These are phyloP conservation scores for Empidonax traillii DNA, from an alignment of 2,113 vertebrate genomes.

Conservation along the genomic window DNA sequence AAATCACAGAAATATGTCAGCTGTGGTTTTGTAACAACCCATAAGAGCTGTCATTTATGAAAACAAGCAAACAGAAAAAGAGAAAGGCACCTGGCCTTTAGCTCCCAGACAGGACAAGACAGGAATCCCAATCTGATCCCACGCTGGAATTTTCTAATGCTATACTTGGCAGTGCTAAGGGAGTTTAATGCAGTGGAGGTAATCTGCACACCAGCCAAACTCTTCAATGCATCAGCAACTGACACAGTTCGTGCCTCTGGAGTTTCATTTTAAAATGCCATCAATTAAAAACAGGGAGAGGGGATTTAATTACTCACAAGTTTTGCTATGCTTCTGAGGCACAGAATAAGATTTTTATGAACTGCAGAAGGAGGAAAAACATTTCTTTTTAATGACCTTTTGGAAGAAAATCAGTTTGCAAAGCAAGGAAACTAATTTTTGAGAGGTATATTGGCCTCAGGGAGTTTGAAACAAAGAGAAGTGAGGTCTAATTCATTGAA, in stretches of 20 bases:
- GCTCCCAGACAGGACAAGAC: neutral
- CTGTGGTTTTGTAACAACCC: neutral
- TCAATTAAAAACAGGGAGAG: slow-evolving; percentile 21
- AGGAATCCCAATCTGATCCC: neutral
- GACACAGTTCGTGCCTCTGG: slow-evolving; percentile 34
- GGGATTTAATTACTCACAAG: slow-evolving; percentile 42
- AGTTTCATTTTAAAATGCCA: slow-evolving; percentile 57
- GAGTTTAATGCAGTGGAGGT: slow-evolving; percentile 57
- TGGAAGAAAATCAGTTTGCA: slow-evolving; percentile 36
- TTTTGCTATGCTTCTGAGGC: slow-evolving; percentile 32
- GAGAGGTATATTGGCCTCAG: neutral
- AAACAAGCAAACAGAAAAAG: neutral
- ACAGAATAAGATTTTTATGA: neutral
- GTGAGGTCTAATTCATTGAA: neutral
- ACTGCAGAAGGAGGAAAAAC: neutral
- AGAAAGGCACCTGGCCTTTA: neutral
- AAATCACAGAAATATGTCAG: neutral
- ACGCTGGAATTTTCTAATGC: slow-evolving; percentile 59
- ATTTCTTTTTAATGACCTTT: slow-evolving; percentile 23
- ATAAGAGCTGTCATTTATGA: neutral
- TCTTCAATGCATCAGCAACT: neutral
- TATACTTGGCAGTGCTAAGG: slow-evolving; percentile 44
- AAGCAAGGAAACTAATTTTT: slow-evolving; percentile 42
- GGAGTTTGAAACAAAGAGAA: neutral
- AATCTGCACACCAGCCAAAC: slow-evolving; percentile 52